Conservation (phyloP, 2,888 invertebrate genomes). For the Melipona beecheii region DNA sequence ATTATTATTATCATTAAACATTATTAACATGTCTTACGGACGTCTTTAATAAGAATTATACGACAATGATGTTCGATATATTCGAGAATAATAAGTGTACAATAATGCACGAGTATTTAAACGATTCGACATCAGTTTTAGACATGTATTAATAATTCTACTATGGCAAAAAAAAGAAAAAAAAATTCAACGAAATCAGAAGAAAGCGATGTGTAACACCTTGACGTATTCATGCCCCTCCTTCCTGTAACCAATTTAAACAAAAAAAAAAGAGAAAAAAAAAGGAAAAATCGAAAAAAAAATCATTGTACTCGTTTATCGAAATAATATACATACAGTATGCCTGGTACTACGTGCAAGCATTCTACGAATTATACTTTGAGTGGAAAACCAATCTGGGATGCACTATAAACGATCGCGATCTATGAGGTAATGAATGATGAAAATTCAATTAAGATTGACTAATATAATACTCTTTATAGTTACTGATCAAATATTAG, state of each 20-base stretch:
- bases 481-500: conserved; percentile 60
- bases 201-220: conserved; percentile 49
- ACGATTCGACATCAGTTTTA: conserved; percentile 62
- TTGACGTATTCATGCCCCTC: conserved; percentile 66
- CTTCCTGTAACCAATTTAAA: conserved; percentile 56
- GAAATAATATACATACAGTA: conserved; percentile 52
- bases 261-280: conserved; percentile 29
- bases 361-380: conserved; percentile 50
- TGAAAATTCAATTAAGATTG: conserved; percentile 36
- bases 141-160: conserved; percentile 54
- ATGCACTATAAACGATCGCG: not conserved
- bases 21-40: conserved; percentile 50
- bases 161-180: conserved; percentile 37
- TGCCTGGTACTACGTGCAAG: conserved; percentile 35
- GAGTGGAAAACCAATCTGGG: conserved; percentile 6
- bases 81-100: conserved; percentile 72
- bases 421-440: conserved; percentile 9
- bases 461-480: conserved; percentile 72
- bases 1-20: conserved; percentile 10
- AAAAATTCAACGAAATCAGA: conserved; percentile 58
- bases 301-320: conserved; percentile 68
- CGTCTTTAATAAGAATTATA: conserved; percentile 69
- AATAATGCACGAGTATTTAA: conserved; percentile 71
- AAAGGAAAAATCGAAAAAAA: conserved; percentile 18
- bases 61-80: conserved; percentile 79